Percentiles rank a stretch among this genome's conserved stretches.
These are phyloP conservation scores for Cepaea hortensis DNA, from an alignment of 2,888 invertebrate genomes.

Conservation along the genomic window DNA sequence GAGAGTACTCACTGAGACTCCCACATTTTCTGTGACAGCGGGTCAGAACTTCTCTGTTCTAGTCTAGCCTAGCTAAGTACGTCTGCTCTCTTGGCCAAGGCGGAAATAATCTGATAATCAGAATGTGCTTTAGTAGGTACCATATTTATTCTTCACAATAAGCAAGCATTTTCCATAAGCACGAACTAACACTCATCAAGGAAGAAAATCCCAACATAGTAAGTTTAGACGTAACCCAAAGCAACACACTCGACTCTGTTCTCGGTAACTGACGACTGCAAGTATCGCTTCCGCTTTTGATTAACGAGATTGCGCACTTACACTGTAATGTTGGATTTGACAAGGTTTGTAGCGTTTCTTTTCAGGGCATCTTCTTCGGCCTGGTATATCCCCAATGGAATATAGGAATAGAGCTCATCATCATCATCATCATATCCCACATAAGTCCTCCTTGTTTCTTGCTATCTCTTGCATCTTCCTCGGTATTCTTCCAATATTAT, in stretches of 20 bases:
- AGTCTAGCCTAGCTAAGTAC: no score
- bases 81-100: not conserved
- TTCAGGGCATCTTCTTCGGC: no score
- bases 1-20: no score
- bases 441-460: no score
- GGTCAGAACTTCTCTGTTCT: no score
- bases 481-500: no score
- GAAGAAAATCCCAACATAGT: not conserved
- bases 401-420: no score
- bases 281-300: slow-evolving; percentile 31
- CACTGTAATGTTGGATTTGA: slow-evolving; percentile 5
- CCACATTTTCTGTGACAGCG: no score
- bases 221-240: not conserved
- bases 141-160: not conserved
- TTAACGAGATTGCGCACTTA: slow-evolving; percentile 29
- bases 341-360: not conserved
- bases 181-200: not conserved
- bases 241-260: slow-evolving; percentile 30
- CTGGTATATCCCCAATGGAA: no score
- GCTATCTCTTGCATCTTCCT: no score
- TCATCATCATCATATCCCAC: no score
- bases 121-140: not conserved
- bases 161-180: not conserved
- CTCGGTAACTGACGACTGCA: slow-evolving; percentile 41
- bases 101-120: not conserved